Percentiles rank a stretch among this genome's conserved stretches.
These are phyloP conservation scores for Teleiodes luculella DNA, from an alignment of 2,888 invertebrate genomes.

Conservation along the genomic window DNA sequence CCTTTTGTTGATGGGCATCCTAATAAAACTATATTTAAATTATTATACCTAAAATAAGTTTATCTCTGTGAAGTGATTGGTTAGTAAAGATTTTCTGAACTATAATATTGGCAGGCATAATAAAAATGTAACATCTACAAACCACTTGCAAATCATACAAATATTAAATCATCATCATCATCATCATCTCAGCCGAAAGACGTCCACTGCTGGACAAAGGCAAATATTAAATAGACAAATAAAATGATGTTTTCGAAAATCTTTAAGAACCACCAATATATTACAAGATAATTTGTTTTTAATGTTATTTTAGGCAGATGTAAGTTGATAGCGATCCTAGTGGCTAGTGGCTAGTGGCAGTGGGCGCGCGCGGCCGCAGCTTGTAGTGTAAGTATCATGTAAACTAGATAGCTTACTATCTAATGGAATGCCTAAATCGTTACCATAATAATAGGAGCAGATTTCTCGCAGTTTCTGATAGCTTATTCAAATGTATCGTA, in stretches of 20 bases:
- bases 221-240: background rate
- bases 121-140: too few species aligned
- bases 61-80: background rate
- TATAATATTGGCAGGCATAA: background rate
- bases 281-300: constrained; percentile 33
- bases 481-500: background rate
- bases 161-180: too few species aligned
- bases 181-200: too few species aligned
- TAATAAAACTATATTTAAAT: background rate
- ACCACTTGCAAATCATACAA: background rate
- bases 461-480: background rate
- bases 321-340: constrained; percentile 50
- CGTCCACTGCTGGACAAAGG: too few species aligned
- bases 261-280: background rate
- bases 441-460: constrained; percentile 33
- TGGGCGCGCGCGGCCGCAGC: constrained; percentile 7
- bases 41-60: background rate
- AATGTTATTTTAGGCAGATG: constrained; percentile 62
- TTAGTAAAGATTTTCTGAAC: background rate
- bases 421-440: constrained; percentile 44
- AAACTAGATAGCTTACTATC: constrained; percentile 39
- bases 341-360: too few species aligned
- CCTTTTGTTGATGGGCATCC: background rate
- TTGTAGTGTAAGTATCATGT: constrained; percentile 18
- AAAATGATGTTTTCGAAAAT: background rate